These are phyloP conservation scores for Agrilus mali DNA, from an alignment of 2,888 invertebrate genomes.

Conservation along the genomic window DNA sequence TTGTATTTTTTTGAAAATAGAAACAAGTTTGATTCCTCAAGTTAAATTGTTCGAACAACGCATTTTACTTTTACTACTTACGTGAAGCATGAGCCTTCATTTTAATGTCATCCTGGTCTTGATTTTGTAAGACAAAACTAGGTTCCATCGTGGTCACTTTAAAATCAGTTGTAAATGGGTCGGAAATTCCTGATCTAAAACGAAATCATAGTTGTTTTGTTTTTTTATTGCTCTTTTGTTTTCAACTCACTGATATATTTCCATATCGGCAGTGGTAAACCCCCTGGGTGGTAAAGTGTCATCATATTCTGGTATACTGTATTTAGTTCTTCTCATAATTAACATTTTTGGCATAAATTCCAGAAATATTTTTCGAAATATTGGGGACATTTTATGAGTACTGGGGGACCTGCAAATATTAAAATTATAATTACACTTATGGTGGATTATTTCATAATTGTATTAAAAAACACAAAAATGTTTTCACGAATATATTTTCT, in stretches of 20 bases:
- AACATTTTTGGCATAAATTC: constrained; percentile 83
- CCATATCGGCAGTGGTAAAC: constrained; percentile 69
- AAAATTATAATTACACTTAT: neutral
- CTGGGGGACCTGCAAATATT: constrained; percentile 61
- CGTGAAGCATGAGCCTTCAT: constrained; percentile 35
- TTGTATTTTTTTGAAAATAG: no score
- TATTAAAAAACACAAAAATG: no score
- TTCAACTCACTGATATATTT: constrained; percentile 52
- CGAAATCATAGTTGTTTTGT: neutral
- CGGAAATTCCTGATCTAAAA: constrained; percentile 29
- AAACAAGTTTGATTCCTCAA: no score
- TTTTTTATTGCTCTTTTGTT: neutral
- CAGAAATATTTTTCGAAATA: constrained; percentile 81
- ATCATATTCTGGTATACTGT: constrained; percentile 73
- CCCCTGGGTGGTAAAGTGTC: constrained; percentile 67
- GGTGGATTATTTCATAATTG: neutral
- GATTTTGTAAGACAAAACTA: constrained; percentile 31
- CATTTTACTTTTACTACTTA: constrained; percentile 15
- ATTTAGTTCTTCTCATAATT: constrained; percentile 84
- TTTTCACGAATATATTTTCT: no score
- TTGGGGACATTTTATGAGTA: constrained; percentile 87
- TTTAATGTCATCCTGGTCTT: constrained; percentile 31
- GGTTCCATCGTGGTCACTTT: constrained; percentile 33
- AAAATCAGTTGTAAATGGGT: constrained; percentile 34
- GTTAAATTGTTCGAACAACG: neutral